Base-by-base conservation (phyloP, 2,888 invertebrate genomes). In the Xestia xanthographa region DNA sequence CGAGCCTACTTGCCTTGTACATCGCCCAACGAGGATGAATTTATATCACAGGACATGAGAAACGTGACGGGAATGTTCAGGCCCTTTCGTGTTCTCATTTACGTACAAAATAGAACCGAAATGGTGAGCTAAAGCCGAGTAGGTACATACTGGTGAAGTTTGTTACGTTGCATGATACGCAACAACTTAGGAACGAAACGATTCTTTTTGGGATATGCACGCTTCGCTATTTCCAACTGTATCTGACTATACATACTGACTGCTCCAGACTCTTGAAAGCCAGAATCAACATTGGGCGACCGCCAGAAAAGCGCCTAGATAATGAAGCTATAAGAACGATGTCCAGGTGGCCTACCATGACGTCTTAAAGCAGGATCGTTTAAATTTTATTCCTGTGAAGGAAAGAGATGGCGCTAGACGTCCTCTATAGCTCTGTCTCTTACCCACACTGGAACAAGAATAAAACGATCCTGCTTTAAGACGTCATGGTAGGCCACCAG, bases 21-120 rank as follows among this genome's bases (percentile, higher is more conserved):
- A 71, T 62, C 67, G 58, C 45, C 56, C 66, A 65, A 29, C 50
- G 43, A 69, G 81, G 80, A 79, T 84, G 74, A 84, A 86, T 87
- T 85, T 82, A 84, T 77, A 65, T 82, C 82, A 82, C 87, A 84
- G 81, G 89, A 87, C 79, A 80, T 72, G 67, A n/a, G 9, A 56
- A 71, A 88, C 90, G 90, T 90, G 86, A 87, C 50, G 29, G 8
- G 71, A 79, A 78, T 86, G 26, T 69, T 26, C 11, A 20, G 69
- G 63, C 68, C 65, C 62, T 82, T 76, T 74, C 43, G 60, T 38
- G 76, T 74, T 72, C 65, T 58, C 65, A 65, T 81, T 83, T 68
- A 75, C 65, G 66, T 69, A 71, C 50, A 56, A 70, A 79, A 29
- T 83, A 69, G 48, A 81, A 62, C 53, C 22, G 66, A 29, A 29